Evolutionary conservation across 1,140 invertebrate genomes (phyloP).

Genomic region (Drosophila murphyi): DNA sequence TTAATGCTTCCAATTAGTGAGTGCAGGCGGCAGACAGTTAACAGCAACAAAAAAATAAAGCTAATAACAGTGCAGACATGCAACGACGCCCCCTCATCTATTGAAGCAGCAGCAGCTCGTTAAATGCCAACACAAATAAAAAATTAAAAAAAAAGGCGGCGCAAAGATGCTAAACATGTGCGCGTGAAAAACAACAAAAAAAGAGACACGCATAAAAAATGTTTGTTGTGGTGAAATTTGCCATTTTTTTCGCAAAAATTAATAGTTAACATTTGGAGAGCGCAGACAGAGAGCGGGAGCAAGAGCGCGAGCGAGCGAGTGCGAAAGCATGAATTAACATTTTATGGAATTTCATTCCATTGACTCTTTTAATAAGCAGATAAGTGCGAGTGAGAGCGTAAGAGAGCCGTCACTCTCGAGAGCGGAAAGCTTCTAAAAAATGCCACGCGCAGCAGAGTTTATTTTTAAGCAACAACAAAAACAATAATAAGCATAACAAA

Average conservation of each 20-base stretch:
- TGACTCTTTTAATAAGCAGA: slow-evolving; percentile 63
- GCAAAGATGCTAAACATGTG: slow-evolving; percentile 72
- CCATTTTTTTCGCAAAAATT: slow-evolving; percentile 32
- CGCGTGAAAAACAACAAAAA: slow-evolving; percentile 52
- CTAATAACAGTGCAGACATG: slow-evolving; percentile 37
- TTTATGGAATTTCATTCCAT: slow-evolving; percentile 60
- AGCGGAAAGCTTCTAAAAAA: slow-evolving; percentile 41
- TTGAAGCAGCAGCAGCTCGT: slow-evolving; percentile 39
- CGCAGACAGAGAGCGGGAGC: neutral
- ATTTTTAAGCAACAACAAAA: slow-evolving; percentile 82
- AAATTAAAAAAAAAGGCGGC: slow-evolving; percentile 27
- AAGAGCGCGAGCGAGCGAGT: slow-evolving; percentile 3
- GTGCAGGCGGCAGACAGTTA: slow-evolving; percentile 10
- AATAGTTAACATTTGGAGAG: slow-evolving; percentile 12
- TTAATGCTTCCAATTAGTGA: slow-evolving; percentile 8
- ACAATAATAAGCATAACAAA: slow-evolving; percentile 69
- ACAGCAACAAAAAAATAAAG: slow-evolving; percentile 18
- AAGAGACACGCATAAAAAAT: slow-evolving; percentile 22
- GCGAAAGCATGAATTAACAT: slow-evolving; percentile 72
- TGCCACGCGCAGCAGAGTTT: slow-evolving; percentile 77
- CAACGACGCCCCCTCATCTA: slow-evolving; percentile 26
- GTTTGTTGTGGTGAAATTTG: slow-evolving; percentile 48
- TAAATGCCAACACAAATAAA: slow-evolving; percentile 66
- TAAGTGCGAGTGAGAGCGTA: slow-evolving; percentile 21
- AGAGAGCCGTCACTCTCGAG: neutral